Evolutionary conservation across 1,140 invertebrate genomes (phyloP).

Genomic region (Saccostrea glomerata): DNA sequence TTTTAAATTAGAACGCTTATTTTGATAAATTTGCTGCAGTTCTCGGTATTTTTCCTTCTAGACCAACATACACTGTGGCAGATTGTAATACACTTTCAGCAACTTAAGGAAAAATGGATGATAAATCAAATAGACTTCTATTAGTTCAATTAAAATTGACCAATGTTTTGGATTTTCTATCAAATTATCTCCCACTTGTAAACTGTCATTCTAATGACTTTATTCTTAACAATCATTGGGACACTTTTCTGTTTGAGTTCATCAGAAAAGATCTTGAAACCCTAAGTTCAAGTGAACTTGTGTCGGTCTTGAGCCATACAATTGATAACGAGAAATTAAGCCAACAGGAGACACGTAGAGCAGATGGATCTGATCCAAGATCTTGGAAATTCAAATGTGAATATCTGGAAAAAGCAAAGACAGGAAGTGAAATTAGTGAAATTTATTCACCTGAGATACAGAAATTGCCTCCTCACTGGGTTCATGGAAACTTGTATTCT

Average conservation of each 20-base stretch:
- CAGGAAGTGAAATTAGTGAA: neutral
- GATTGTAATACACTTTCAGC: neutral
- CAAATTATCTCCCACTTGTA: slow-evolving; percentile 57
- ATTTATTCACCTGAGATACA: neutral
- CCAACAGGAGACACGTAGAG: neutral
- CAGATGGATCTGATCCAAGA: too few relatives aligned
- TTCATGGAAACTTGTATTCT: slow-evolving; percentile 32
- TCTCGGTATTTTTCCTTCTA: too few relatives aligned
- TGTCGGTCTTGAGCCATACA: slow-evolving; percentile 4
- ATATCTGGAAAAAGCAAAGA: neutral
- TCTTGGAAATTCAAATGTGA: neutral
- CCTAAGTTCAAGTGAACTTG: slow-evolving; percentile 50
- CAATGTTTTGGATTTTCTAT: slow-evolving; percentile 47
- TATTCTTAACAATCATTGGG: slow-evolving; percentile 60
- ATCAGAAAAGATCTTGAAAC: slow-evolving; percentile 54
- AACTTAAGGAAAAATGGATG: neutral
- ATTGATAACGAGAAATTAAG: neutral
- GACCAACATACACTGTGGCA: neutral
- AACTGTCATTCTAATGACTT: slow-evolving; percentile 62
- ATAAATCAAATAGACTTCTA: slow-evolving; percentile 13
- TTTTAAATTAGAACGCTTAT: too few relatives aligned
- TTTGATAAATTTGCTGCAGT: too few relatives aligned
- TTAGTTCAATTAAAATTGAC: slow-evolving; percentile 35
- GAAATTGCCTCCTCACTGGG: slow-evolving; percentile 41
- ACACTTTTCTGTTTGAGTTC: slow-evolving; percentile 45